Evolutionary conservation across 2,888 invertebrate species (phyloP).

Genomic region (Phania funesta): DNA sequence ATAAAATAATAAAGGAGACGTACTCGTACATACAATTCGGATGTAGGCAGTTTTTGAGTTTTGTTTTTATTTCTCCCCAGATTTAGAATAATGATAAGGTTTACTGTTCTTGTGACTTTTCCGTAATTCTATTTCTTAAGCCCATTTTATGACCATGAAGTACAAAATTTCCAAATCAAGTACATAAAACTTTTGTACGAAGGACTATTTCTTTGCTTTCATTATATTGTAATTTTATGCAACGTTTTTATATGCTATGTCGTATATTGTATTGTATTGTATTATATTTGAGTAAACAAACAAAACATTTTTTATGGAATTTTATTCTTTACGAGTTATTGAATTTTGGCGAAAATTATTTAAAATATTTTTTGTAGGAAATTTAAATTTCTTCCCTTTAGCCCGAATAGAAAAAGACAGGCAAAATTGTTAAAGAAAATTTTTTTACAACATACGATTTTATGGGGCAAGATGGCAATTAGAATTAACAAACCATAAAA

Average conservation of each 20-base stretch:
- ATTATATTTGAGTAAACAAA: neutral
- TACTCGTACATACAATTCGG: neutral
- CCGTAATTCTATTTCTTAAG: neutral
- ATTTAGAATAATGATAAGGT: constrained; percentile 11
- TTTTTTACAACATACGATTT: neutral
- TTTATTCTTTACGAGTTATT: constrained; percentile 47
- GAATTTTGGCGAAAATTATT: constrained; percentile 34
- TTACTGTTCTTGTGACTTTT: neutral
- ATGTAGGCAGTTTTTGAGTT: constrained; percentile 4
- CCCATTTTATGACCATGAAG: neutral
- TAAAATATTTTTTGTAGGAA: neutral
- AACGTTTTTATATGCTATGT: no score
- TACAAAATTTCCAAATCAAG: constrained; percentile 14
- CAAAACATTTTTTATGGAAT: constrained; percentile 21
- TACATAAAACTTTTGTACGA: neutral
- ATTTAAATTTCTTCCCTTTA: constrained; percentile 4
- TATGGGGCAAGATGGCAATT: no score
- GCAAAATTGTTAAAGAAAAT: neutral
- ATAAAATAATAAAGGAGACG: constrained; percentile 3
- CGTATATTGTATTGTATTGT: neutral
- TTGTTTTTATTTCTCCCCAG: neutral
- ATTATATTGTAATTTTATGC: neutral
- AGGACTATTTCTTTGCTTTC: neutral
- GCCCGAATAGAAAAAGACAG: neutral
- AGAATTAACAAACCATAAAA: no score